These are phyloP conservation scores for Argopecten irradians DNA, from an alignment of 1,140 invertebrate genomes.

Conservation along the genomic window DNA sequence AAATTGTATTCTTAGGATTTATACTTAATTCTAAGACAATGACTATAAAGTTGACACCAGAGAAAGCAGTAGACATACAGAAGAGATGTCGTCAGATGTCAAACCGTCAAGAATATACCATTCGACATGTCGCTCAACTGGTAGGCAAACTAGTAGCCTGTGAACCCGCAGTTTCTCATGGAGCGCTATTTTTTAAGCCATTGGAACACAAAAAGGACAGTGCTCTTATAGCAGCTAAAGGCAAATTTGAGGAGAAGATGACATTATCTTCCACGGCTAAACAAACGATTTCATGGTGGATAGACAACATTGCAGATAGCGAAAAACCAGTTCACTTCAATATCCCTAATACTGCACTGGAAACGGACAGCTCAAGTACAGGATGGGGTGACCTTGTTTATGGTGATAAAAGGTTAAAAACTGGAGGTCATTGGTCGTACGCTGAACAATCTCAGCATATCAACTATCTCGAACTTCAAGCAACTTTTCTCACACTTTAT, in stretches of 20 bases:
- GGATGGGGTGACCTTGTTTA: background rate
- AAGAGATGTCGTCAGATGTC: background rate
- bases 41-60: slow-evolving; percentile 21
- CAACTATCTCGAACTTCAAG: slow-evolving; percentile 45
- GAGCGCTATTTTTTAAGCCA: slow-evolving; percentile 20
- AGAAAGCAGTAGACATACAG: slow-evolving; percentile 28
- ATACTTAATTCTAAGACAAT: slow-evolving; percentile 19
- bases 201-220: slow-evolving; percentile 33
- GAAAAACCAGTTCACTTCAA: background rate
- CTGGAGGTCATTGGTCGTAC: slow-evolving; percentile 37
- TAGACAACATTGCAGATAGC: background rate
- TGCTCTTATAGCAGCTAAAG: background rate
- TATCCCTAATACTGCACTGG: background rate
- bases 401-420: background rate
- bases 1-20: background rate
- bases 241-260: slow-evolving; percentile 28
- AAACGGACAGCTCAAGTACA: slow-evolving; percentile 25
- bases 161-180: slow-evolving; percentile 35
- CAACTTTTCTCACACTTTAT: slow-evolving; percentile 38
- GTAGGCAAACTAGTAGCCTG: slow-evolving; percentile 39
- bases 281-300: slow-evolving; percentile 11
- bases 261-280: background rate
- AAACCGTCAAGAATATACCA: background rate
- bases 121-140: background rate
- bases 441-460: slow-evolving; percentile 44